Conservation (phyloP, 2,888 invertebrate species). For the Hypselothyrea guttata region DNA sequence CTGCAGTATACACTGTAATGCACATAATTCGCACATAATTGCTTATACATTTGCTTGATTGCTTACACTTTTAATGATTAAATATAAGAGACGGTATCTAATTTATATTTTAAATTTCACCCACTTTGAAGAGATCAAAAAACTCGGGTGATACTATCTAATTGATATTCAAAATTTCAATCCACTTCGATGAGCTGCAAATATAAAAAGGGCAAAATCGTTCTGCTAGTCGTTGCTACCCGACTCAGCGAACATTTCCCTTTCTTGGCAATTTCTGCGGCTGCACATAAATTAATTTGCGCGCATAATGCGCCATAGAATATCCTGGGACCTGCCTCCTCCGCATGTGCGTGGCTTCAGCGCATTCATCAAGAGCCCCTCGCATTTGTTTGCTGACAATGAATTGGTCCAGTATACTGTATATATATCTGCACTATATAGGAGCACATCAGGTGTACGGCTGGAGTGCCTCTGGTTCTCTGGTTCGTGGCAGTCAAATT, state of each 20-base stretch:
- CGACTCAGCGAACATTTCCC: not conserved
- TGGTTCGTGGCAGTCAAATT: constrained; percentile 62
- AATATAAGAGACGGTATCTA: no score
- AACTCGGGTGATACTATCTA: no score
- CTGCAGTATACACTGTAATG: constrained; percentile 24
- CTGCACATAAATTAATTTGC: constrained; percentile 77
- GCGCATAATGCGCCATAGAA: constrained; percentile 74
- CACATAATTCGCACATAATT: no score
- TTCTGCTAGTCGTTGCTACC: not conserved
- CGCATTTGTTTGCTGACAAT: constrained; percentile 80
- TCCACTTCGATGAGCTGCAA: not conserved
- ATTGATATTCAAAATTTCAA: no score
- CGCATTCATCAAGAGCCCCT: constrained; percentile 78
- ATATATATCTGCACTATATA: no score
- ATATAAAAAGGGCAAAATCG: no score
- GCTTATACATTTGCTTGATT: no score
- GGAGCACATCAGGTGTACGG: no score
- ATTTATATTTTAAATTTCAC: no score
- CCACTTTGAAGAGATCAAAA: no score
- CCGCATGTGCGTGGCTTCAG: constrained; percentile 73
- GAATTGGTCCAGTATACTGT: constrained; percentile 50
- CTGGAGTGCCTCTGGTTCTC: constrained; percentile 4
- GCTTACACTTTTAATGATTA: no score
- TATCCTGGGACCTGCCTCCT: constrained; percentile 38
- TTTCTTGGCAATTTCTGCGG: constrained; percentile 18